phyloP scores from a whole-genome alignment of 2,888 invertebrate species.

The Poecilobothrus nobilitatus region DNA sequence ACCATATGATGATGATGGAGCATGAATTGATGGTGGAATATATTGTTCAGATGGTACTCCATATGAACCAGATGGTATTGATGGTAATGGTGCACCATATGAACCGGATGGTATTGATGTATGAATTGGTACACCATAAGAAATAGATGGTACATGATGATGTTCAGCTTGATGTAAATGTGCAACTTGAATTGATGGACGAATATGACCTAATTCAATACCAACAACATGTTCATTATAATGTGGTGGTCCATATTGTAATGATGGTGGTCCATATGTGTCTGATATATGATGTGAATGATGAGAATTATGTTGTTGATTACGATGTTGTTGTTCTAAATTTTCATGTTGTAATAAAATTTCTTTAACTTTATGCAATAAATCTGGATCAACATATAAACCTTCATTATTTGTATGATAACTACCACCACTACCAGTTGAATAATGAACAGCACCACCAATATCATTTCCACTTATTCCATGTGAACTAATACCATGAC shows the following conservation, averaged over 20 bases:
- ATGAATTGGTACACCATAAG: constrained; percentile 53
- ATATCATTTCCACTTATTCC: constrained; percentile 15
- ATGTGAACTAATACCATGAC: constrained; percentile 16
- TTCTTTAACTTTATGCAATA: constrained; percentile 68
- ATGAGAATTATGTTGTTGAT: constrained; percentile 43
- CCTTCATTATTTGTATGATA: constrained; percentile 59
- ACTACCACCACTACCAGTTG: constrained; percentile 8
- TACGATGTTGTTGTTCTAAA: constrained; percentile 44
- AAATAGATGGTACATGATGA: constrained; percentile 44
- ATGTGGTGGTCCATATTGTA: constrained; percentile 54
- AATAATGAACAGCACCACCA: constrained; percentile 12
- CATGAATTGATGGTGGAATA: constrained; percentile 18
- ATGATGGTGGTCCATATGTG: constrained; percentile 44
- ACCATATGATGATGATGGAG: constrained; percentile 23
- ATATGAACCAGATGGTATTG: constrained; percentile 50
- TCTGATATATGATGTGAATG: constrained; percentile 15
- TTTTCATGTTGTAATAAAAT: constrained; percentile 68
- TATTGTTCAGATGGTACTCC: constrained; percentile 46
- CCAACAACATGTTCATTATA: constrained; percentile 67
- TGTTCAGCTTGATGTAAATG: constrained; percentile 61
- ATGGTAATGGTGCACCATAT: constrained; percentile 18
- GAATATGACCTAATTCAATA: constrained; percentile 68
- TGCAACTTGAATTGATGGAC: constrained; percentile 71
- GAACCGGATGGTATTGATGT: constrained; percentile 19
- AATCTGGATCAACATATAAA: constrained; percentile 61